Evolutionary conservation across 1,140 invertebrate genomes (phyloP), one percentile per base, ranked within the genome.

Genomic region (Zaprionus capensis): DNA sequence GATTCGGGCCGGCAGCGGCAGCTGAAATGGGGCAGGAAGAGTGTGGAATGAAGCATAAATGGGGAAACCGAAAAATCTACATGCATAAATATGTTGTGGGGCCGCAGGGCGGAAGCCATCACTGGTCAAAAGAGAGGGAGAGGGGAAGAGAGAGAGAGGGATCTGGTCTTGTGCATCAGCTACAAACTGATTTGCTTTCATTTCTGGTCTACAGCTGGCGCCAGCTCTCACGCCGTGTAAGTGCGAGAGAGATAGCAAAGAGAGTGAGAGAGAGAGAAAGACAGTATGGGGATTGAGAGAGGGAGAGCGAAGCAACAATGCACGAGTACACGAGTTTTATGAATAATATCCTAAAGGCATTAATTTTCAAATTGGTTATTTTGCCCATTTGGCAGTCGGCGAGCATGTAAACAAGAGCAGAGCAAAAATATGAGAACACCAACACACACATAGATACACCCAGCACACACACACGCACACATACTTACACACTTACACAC

Each of bases 281-380:
- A 2, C 3, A 4, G 24, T 24, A 0, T 24, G 24, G 14, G 0
- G 36, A 38, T 12, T 4, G 41, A 9, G 41, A 11, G 41, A 17
- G n/a, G 17, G 58, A 55, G 17, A 2, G 46, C 7, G n/a, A 2
- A 46, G n/a, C 58, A 58, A 58, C 69, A 71, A 71, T 53, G n/a
- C 68, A 63, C 56, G 62, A 59, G 67, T 57, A 69, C 69, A 88
- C 26, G 81, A 82, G 71, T 79, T 90, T 85, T 90, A 90, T 90
- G 85, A 90, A 90, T 90, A 90, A 90, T 90, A 90, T 90, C 85
- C 85, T 90, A 41, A 76, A 80, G 85, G 85, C 85, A 90, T 90
- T 90, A 90, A 90, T 90, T 90, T 88, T 90, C 76, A 90, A 90
- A 90, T 90, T 90, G 76, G 79, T 85, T 90, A 90, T 90, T 90